These are phyloP conservation scores for Epicauta chinensis DNA, from an alignment of 1,140 invertebrate species.

Conservation along the genomic window DNA sequence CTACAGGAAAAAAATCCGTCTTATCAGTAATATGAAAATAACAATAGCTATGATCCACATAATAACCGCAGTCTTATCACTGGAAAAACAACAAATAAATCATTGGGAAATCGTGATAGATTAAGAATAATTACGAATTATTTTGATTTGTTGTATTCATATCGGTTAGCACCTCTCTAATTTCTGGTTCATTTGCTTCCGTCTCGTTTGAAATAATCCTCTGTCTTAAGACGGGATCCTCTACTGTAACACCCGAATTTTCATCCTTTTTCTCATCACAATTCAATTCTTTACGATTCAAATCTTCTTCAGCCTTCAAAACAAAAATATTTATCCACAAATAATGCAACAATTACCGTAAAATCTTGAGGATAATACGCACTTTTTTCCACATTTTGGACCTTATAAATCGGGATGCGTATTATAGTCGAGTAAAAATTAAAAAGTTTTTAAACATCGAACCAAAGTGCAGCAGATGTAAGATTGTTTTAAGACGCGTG, in stretches of 20 bases:
- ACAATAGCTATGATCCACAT: neutral
- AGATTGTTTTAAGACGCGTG: no score
- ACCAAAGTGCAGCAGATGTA: no score
- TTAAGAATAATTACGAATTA: conserved; percentile 16
- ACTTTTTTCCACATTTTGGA: no score
- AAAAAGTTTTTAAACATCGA: no score
- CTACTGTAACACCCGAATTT: neutral
- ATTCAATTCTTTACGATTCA: conserved; percentile 20
- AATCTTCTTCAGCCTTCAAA: conserved; percentile 35
- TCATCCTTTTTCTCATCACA: conserved; percentile 1
- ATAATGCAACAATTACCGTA: conserved; percentile 1
- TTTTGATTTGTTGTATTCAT: conserved; percentile 14
- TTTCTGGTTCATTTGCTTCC: conserved; percentile 9
- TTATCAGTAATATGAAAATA: neutral
- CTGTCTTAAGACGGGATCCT: conserved; percentile 8
- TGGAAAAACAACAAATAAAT: neutral
- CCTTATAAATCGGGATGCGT: no score
- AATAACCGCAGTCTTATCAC: neutral
- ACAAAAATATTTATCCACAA: neutral
- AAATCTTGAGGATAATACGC: no score
- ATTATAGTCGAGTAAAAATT: no score
- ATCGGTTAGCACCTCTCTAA: conserved; percentile 1
- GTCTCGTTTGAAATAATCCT: conserved; percentile 8
- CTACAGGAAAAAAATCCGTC: neutral
- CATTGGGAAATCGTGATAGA: neutral